These are phyloP conservation scores for Eurytemora carolleeae DNA, from an alignment of 1,140 invertebrate genomes.

Conservation along the genomic window DNA sequence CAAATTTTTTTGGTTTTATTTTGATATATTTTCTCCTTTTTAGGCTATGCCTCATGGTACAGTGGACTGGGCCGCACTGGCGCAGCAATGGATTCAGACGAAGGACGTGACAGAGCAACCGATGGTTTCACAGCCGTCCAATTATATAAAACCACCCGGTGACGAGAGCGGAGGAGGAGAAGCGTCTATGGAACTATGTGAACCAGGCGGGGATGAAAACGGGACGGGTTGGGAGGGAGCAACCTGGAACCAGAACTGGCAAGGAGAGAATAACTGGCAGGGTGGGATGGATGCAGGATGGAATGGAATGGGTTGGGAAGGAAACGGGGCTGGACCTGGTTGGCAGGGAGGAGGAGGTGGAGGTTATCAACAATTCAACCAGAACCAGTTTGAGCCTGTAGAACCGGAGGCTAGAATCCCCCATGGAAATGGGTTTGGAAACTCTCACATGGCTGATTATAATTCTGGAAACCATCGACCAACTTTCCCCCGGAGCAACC, in stretches of 20 bases:
- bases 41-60: too few relatives aligned
- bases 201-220: conserved; percentile 30
- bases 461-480: neutral
- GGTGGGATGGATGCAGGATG: conserved; percentile 9
- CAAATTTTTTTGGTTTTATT: too few relatives aligned
- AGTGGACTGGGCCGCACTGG: conserved; percentile 85
- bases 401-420: too few relatives aligned
- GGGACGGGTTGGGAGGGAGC: conserved; percentile 28
- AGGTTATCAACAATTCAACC: neutral
- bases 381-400: too few relatives aligned
- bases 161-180: neutral
- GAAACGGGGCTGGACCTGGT: conserved; percentile 67
- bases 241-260: conserved; percentile 24
- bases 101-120: neutral
- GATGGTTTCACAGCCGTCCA: conserved; percentile 3
- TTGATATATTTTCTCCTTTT: too few relatives aligned
- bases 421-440: neutral
- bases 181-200: conserved; percentile 15
- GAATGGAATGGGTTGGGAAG: conserved; percentile 50
- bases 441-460: neutral
- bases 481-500: neutral
- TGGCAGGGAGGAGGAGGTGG: conserved; percentile 38
- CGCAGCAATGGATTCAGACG: conserved; percentile 92
- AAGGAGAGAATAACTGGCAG: conserved; percentile 22
- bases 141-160: neutral